A percentile compares a stretch with the other conserved stretches of the same genome.
phyloP scores from a whole-genome alignment of 1,140 invertebrate genomes.

The Dinothrombium tinctorium region DNA sequence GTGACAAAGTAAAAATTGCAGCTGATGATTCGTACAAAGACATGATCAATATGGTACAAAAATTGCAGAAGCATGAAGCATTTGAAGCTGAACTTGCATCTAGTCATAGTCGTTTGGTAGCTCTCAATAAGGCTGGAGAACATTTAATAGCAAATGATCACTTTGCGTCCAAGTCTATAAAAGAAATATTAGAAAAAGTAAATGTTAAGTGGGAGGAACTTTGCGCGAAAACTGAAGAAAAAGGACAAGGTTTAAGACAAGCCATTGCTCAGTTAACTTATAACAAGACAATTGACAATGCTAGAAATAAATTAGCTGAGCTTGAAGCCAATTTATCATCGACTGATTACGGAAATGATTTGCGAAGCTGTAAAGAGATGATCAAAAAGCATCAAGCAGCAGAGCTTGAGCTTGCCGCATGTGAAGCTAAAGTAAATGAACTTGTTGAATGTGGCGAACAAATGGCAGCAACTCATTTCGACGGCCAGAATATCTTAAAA shows the following conservation, averaged over 20 bases:
- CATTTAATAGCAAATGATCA: conserved; percentile 26
- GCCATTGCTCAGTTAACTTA: too few relatives aligned
- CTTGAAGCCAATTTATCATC: conserved; percentile 27
- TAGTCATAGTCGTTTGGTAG: conserved; percentile 62
- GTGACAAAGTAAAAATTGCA: conserved; percentile 70
- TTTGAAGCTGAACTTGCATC: conserved; percentile 81
- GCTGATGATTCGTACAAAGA: conserved; percentile 81
- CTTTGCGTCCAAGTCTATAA: conserved; percentile 39
- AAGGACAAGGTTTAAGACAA: too few relatives aligned
- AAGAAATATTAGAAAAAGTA: too few relatives aligned
- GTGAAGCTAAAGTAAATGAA: conserved; percentile 47
- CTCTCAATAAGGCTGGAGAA: conserved; percentile 43
- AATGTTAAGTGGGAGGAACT: too few relatives aligned
- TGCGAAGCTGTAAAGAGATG: conserved; percentile 63
- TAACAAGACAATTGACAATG: too few relatives aligned
- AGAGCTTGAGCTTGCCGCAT: conserved; percentile 51
- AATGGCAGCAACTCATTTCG: conserved; percentile 81
- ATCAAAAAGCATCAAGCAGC: conserved; percentile 58
- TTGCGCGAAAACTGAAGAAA: too few relatives aligned
- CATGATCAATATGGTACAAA: conserved; percentile 58
- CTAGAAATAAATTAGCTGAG: too few relatives aligned
- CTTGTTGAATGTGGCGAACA: conserved; percentile 53
- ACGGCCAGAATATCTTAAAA: conserved; percentile 55
- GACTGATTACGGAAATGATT: conserved; percentile 52
- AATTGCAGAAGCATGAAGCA: conserved; percentile 89